Evolutionary conservation across 1,140 invertebrate genomes (phyloP).

Genomic region (Drosophila tani): DNA sequence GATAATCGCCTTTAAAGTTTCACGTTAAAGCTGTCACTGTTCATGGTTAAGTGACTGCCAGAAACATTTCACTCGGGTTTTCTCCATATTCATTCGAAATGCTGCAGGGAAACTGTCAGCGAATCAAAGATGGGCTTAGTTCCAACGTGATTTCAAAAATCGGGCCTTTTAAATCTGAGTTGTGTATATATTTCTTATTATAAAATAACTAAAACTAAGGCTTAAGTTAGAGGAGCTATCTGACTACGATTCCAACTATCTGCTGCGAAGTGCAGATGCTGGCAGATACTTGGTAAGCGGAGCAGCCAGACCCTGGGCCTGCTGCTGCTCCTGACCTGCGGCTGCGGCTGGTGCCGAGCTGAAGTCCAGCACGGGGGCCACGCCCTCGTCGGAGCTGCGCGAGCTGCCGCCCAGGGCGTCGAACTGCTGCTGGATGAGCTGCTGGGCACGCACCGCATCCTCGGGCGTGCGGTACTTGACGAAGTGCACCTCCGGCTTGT

Average conservation of each 20-base stretch:
- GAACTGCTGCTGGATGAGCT: constrained; percentile 73
- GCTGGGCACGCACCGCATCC: constrained; percentile 71
- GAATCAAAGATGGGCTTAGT: constrained; percentile 6
- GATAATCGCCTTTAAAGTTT: constrained; percentile 51
- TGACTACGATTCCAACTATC: constrained; percentile 18
- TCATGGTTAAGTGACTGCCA: constrained; percentile 27
- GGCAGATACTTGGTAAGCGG: constrained; percentile 64
- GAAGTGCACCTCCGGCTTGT: constrained; percentile 76
- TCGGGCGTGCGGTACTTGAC: constrained; percentile 77
- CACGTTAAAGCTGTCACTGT: constrained; percentile 30
- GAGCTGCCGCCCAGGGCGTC: constrained; percentile 69
- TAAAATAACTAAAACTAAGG: constrained; percentile 11
- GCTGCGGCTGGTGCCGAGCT: constrained; percentile 46
- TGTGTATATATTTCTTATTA: constrained; percentile 20
- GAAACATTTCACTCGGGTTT: constrained; percentile 8
- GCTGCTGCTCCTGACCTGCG: constrained; percentile 12
- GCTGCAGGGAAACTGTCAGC: constrained; percentile 1
- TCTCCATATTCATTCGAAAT: constrained; percentile 9
- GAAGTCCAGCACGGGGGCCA: constrained; percentile 71
- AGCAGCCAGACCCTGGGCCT: constrained; percentile 3
- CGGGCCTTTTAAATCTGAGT: neutral
- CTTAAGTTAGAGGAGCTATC: constrained; percentile 17
- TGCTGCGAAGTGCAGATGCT: constrained; percentile 48
- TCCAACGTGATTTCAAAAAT: constrained; percentile 3
- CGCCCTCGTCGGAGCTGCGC: constrained; percentile 69